A percentile compares a stretch with the other conserved stretches of the same genome.
These are phyloP conservation scores for Junonia oenone DNA, from an alignment of 2,888 invertebrate species.

Conservation along the genomic window DNA sequence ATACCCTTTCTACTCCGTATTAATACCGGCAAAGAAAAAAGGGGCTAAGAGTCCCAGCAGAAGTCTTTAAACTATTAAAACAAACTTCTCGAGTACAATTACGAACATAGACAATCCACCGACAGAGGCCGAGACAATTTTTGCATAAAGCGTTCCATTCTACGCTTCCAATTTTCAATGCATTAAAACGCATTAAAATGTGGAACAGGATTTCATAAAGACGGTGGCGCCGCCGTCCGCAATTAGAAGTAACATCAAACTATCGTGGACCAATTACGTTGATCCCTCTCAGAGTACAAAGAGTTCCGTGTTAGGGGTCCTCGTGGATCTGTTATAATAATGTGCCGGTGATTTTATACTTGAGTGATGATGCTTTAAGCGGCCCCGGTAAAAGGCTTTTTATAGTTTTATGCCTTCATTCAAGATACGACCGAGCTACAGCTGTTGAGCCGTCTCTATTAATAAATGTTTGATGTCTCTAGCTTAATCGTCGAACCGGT, in stretches of 20 bases:
- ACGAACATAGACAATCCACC: conserved; percentile 30
- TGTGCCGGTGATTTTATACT: conserved; percentile 44
- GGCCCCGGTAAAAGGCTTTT: conserved; percentile 43
- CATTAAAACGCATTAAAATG: conserved; percentile 41
- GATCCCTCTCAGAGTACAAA: conserved; percentile 32
- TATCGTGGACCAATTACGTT: conserved; percentile 32
- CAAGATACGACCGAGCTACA: conserved; percentile 30
- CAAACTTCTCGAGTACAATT: conserved; percentile 30
- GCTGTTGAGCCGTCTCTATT: conserved; percentile 32
- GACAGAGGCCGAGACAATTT: conserved; percentile 28
- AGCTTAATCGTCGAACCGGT: conserved; percentile 24
- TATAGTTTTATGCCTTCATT: conserved; percentile 44
- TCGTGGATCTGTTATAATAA: conserved; percentile 33
- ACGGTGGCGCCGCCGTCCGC: conserved; percentile 35
- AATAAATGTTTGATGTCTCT: conserved; percentile 31
- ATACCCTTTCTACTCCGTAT: conserved; percentile 25
- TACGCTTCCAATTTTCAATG: conserved; percentile 34
- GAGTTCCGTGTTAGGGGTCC: conserved; percentile 31
- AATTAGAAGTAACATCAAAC: conserved; percentile 40
- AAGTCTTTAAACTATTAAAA: conserved; percentile 32
- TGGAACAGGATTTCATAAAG: conserved; percentile 39
- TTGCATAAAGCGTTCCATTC: conserved; percentile 29
- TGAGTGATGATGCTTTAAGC: conserved; percentile 38
- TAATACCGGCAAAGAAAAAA: conserved; percentile 27
- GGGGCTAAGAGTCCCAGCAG: conserved; percentile 25